These are phyloP conservation scores for Bilobella aurantiaca DNA, from an alignment of 1,140 invertebrate species.

Conservation along the genomic window DNA sequence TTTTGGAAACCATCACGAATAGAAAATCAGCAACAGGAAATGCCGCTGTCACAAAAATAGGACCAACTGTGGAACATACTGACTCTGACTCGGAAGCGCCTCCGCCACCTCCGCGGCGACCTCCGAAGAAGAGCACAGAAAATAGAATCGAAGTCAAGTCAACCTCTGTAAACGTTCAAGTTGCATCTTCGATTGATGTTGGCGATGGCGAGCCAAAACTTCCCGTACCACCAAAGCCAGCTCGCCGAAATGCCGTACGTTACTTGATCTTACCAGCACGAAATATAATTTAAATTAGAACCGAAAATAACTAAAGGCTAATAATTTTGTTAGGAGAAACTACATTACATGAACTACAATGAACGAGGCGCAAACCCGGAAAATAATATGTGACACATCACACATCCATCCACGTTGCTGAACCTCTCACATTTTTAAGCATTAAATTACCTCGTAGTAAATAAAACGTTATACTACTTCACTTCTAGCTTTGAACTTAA, in stretches of 20 bases:
- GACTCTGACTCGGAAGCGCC: not conserved
- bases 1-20: too few species aligned
- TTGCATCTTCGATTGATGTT: too few species aligned
- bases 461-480: too few species aligned
- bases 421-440: too few species aligned
- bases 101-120: not conserved
- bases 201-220: not conserved
- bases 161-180: not conserved
- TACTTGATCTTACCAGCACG: too few species aligned
- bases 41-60: not conserved
- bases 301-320: too few species aligned
- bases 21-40: not conserved
- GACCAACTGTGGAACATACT: not conserved
- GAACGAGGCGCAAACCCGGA: not conserved
- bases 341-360: not conserved
- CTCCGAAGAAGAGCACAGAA: not conserved
- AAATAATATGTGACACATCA: too few species aligned
- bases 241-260: not conserved
- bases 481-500: too few species aligned
- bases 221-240: not conserved
- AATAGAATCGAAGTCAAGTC: not conserved
- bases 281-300: too few species aligned
- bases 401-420: too few species aligned
- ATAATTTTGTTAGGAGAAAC: too few species aligned
- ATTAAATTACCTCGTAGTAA: too few species aligned